Percentiles rank a stretch among this genome's conserved stretches.
Evolutionary conservation across 2,113 vertebrate species (phyloP).

Genomic region (Syngnathus typhle): DNA sequence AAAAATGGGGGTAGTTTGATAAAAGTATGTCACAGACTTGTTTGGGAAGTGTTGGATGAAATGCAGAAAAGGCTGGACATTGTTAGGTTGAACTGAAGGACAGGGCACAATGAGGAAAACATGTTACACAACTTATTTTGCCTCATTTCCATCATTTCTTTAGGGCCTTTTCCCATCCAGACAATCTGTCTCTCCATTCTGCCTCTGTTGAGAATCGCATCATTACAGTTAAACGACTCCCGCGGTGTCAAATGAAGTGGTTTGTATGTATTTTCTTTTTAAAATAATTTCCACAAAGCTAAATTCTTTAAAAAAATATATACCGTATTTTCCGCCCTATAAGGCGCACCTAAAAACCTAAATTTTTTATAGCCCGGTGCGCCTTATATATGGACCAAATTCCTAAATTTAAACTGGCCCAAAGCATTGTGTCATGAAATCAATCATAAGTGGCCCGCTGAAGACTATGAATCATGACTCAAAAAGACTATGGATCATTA

Average conservation of each 20-base stretch:
- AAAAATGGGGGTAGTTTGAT: not conserved
- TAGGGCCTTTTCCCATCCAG: slow-evolving; percentile 8
- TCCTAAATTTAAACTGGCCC: no score
- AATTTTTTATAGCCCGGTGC: no score
- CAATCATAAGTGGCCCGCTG: no score
- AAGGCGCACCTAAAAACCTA: no score
- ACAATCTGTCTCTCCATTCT: slow-evolving; percentile 42
- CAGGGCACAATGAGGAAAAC: slow-evolving; percentile 9
- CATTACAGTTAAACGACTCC: not conserved
- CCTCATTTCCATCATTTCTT: slow-evolving; percentile 24
- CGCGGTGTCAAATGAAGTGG: not conserved
- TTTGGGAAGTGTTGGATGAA: not conserved
- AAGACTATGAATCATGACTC: no score
- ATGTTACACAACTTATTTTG: slow-evolving; percentile 24
- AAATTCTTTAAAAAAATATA: not conserved
- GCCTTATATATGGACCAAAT: no score
- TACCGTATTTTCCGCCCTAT: no score
- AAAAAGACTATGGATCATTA: no score
- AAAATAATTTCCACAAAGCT: not conserved
- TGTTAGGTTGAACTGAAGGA: slow-evolving; percentile 36
- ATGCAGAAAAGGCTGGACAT: slow-evolving; percentile 8
- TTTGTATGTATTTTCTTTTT: not conserved
- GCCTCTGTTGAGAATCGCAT: slow-evolving; percentile 17
- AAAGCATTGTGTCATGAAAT: no score
- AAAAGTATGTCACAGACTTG: not conserved